Percentiles rank a stretch among this genome's conserved stretches.
Evolutionary conservation across 2,113 vertebrate species (phyloP).

Genomic region (Pygathrix nemaeus): DNA sequence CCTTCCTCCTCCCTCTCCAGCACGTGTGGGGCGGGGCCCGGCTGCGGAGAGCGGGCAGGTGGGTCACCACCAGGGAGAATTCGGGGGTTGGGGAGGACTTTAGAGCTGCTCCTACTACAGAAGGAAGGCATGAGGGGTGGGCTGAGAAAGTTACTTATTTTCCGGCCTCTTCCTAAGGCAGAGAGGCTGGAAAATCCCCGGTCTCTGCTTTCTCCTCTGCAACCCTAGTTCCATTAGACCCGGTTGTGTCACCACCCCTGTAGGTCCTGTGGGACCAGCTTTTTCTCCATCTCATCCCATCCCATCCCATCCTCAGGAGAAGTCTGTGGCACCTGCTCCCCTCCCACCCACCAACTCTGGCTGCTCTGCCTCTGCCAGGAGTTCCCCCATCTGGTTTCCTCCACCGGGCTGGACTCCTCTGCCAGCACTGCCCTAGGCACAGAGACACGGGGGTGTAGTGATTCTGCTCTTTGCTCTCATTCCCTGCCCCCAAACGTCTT

Average conservation of each 20-base stretch:
- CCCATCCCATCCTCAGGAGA: background rate
- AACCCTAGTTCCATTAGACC: background rate
- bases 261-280: background rate
- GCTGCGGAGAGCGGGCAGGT: slow-evolving; percentile 39
- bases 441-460: background rate
- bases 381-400: background rate
- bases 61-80: background rate
- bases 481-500: background rate
- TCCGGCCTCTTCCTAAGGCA: background rate
- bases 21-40: slow-evolving; percentile 44
- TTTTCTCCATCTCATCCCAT: background rate
- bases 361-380: background rate
- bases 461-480: slow-evolving; percentile 41
- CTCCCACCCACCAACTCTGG: background rate
- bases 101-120: background rate
- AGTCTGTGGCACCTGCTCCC: background rate
- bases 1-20: background rate
- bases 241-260: background rate
- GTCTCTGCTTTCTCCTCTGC: background rate
- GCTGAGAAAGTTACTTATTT: slow-evolving; percentile 41
- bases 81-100: background rate
- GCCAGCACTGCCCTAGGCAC: background rate
- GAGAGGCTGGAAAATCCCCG: slow-evolving; percentile 55
- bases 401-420: background rate
- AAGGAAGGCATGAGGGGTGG: background rate